These are phyloP conservation scores for Oncorhynchus gorbuscha DNA, from an alignment of 2,113 vertebrate genomes.

Conservation along the genomic window DNA sequence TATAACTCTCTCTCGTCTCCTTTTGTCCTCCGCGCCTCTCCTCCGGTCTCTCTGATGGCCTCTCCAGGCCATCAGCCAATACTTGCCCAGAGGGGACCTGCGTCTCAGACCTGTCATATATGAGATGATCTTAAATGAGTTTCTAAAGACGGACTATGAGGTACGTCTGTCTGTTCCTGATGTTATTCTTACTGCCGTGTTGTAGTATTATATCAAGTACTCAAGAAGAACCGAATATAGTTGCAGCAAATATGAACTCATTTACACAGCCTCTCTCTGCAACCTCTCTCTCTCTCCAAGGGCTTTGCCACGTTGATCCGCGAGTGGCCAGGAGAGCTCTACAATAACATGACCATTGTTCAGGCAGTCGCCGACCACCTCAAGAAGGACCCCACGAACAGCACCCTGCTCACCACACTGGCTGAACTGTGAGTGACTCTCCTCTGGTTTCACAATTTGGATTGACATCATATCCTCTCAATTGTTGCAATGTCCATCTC, in stretches of 20 bases:
- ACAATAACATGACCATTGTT: slow-evolving; percentile 93
- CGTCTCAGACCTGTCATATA: slow-evolving; percentile 94
- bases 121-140: slow-evolving; percentile 97
- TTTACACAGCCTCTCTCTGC: not conserved
- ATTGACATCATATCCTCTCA: no score
- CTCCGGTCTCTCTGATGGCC: not conserved
- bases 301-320: slow-evolving; percentile 92
- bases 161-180: slow-evolving; percentile 58
- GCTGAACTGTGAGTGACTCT: slow-evolving; percentile 88
- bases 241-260: not conserved
- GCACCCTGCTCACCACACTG: slow-evolving; percentile 86
- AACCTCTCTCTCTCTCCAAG: slow-evolving; percentile 56
- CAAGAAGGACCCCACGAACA: slow-evolving; percentile 88
- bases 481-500: not conserved
- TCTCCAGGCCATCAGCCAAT: slow-evolving; percentile 91
- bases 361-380: slow-evolving; percentile 90
- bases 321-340: slow-evolving; percentile 97
- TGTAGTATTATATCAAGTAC: not conserved
- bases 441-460: not conserved
- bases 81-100: slow-evolving; percentile 92
- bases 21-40: not conserved
- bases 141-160: slow-evolving; percentile 96
- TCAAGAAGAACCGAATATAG: not conserved
- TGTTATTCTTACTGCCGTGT: not conserved
- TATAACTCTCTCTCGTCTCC: not conserved